phyloP scores from a whole-genome alignment of 2,888 invertebrate species.

The Caenorhabditis macrosperma region DNA sequence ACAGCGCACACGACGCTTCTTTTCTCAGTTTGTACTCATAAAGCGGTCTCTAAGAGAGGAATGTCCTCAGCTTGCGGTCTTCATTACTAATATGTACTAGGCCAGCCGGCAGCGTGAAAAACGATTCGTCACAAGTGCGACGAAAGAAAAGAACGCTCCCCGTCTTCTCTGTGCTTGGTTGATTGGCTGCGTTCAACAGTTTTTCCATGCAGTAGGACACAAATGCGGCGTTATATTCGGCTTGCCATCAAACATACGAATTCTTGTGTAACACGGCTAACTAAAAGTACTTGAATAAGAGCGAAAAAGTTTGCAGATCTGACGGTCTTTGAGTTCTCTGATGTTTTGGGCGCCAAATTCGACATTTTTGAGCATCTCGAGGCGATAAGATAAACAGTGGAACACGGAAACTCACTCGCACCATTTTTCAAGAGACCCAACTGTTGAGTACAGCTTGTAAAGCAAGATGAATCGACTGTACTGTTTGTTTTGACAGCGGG shows the following conservation, averaged over 20 bases:
- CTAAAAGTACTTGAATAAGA: neutral
- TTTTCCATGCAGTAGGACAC: neutral
- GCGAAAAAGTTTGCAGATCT: no score
- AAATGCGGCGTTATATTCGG: neutral
- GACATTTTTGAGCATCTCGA: neutral
- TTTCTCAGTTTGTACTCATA: no score
- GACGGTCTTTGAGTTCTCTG: no score
- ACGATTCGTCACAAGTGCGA: neutral
- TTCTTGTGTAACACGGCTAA: neutral
- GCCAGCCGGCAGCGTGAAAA: neutral
- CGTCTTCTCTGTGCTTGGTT: neutral
- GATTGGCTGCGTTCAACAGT: neutral
- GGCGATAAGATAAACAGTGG: neutral
- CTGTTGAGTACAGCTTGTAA: neutral
- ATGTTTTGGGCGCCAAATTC: neutral
- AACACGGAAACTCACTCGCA: constrained; percentile 26
- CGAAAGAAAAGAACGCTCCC: neutral
- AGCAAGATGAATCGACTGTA: constrained; percentile 6
- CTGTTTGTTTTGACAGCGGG: constrained; percentile 28
- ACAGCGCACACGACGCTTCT: no score
- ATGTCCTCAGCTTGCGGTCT: no score
- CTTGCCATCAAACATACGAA: neutral
- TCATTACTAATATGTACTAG: neutral
- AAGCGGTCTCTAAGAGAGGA: no score
- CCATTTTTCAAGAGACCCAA: constrained; percentile 6